Evolutionary conservation across 1,140 invertebrate species (phyloP), one percentile per base, ranked within the genome.

Genomic region (Acyrthosiphon pisum): DNA sequence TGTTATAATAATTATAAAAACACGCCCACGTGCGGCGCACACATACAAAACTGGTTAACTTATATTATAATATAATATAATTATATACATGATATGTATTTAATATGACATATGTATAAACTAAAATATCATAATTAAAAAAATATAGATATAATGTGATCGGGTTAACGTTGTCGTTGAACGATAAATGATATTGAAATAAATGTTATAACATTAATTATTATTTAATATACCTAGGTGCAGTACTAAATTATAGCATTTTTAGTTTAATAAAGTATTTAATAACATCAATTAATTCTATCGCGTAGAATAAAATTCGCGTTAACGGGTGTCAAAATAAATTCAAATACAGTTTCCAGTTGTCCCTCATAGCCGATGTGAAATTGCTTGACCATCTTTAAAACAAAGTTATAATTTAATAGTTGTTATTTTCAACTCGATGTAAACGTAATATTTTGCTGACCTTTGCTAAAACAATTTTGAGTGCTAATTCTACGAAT

Each of bases 401-500:
- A 95, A 94, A 94, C 7, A 41, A 26, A 88, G 14, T 68, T 18
- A 50, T n/a, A 53, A 35, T 30, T 48, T 23, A 87, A 9, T 8
- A 87, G 11, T 90, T 41, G 53, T n/a, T 26, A 30, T 48, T 48
- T 53, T 53, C 18, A 26, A 35, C 6, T 4, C 22, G n/a, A 2
- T 48, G 8, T 37, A 35, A 50, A 46, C 0, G 3, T 22, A 23
- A 23, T 53, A 76, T 35, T 41, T 44, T n/a, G 3, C 30, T 48
- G 18, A 97, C 97, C 96, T 97, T 97, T 8, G 97, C 97, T 20
- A 98, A 94, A 76, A 97, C 95, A 44, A 98, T 95, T 93, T 97
- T 96, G 14, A 98, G 95, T 93, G 97, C 97, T 93, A 98, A 96
- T 94, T 98, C 97, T 7, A 98, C 97, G 94, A 98, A 98, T 92